Evolutionary conservation across 2,888 invertebrate genomes (phyloP).

Genomic region (Pandemis heparana): DNA sequence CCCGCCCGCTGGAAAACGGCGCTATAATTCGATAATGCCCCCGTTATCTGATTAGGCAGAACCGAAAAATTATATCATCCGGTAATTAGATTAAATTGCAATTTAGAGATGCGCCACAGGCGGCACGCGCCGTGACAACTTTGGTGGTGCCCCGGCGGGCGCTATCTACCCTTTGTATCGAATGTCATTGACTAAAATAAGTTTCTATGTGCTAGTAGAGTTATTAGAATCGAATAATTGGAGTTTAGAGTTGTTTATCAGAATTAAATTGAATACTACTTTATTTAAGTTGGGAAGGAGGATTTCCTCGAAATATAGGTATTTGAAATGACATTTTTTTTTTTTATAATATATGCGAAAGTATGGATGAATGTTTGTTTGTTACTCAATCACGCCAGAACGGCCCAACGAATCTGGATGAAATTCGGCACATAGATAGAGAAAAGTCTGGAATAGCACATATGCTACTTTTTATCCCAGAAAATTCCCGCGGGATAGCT

Average conservation of each 20-base stretch:
- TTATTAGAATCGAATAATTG: constrained; percentile 1
- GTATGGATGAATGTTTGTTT: no score
- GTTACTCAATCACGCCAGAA: no score
- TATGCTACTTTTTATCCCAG: no score
- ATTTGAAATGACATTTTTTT: no score
- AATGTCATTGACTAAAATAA: constrained; percentile 36
- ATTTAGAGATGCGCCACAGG: constrained; percentile 82
- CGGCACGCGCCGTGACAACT: constrained; percentile 69
- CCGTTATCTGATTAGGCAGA: constrained; percentile 81
- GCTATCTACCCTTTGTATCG: constrained; percentile 45
- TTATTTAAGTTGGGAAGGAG: not conserved
- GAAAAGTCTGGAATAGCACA: no score
- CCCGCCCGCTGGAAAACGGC: constrained; percentile 72
- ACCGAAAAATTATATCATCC: constrained; percentile 85
- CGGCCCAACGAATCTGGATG: no score
- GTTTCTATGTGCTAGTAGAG: not conserved
- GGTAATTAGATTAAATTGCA: constrained; percentile 85
- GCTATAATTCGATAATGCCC: constrained; percentile 81
- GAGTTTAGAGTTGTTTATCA: no score
- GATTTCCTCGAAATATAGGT: not conserved
- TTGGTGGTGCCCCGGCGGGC: constrained; percentile 59
- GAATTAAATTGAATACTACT: not conserved
- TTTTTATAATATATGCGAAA: no score
- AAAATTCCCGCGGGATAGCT: no score
- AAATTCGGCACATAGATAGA: no score